Percentiles rank a stretch among this genome's conserved stretches.
phyloP scores from a whole-genome alignment of 92 coral and sea anemone species.

The Porites lobata region DNA sequence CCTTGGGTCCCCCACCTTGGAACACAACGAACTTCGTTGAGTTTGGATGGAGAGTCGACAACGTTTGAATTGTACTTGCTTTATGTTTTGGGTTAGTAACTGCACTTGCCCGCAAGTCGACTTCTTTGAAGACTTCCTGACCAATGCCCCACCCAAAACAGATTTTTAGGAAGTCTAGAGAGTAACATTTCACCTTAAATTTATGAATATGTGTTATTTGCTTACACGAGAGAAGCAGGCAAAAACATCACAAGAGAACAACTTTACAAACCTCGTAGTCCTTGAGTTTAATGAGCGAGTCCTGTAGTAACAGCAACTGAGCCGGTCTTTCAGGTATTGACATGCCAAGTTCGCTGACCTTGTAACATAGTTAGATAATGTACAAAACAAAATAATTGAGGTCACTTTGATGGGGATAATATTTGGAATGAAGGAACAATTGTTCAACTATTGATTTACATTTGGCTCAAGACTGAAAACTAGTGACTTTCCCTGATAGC shows the following conservation, averaged over 20 bases:
- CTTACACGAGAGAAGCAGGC: no score
- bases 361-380: neutral
- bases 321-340: constrained; percentile 99
- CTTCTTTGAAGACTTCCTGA: no score
- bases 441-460: neutral
- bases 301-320: constrained; percentile 90
- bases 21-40: no score
- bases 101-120: no score
- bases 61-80: no score
- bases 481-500: neutral
- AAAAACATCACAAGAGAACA: neutral
- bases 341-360: constrained; percentile 97
- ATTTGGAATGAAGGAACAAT: neutral
- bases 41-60: no score
- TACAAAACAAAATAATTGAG: neutral
- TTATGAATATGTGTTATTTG: no score
- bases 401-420: neutral
- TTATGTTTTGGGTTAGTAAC: no score
- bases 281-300: constrained; percentile 92
- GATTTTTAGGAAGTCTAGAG: no score
- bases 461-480: neutral
- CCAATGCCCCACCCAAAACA: no score
- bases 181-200: no score
- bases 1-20: no score
- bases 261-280: constrained; percentile 80